Evolutionary conservation across 2,797 vertebrate species (phyloP).

Genomic region (Aphelocoma californica): DNA sequence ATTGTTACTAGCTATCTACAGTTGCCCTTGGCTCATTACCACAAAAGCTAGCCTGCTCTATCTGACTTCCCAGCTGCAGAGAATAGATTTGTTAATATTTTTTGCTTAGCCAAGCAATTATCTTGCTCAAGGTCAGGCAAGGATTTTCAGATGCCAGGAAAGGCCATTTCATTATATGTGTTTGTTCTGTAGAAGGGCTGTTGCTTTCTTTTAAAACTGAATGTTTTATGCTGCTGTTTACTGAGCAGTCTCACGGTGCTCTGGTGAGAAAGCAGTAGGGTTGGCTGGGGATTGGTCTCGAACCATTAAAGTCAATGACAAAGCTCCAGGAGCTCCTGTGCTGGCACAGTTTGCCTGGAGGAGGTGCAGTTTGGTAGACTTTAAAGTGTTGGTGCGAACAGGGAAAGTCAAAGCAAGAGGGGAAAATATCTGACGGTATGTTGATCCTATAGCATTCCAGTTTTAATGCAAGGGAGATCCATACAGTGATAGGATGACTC

Average conservation of each 20-base stretch:
- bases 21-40: not conserved
- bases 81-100: not conserved
- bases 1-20: not conserved
- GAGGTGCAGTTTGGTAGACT: not conserved
- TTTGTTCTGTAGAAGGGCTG: constrained; percentile 23
- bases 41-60: not conserved
- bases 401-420: not conserved
- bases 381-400: not conserved
- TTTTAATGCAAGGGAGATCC: not conserved
- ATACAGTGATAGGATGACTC: not conserved
- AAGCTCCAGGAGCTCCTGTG: not conserved
- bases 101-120: constrained; percentile 13
- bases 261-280: not conserved
- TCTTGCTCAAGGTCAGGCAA: not conserved
- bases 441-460: not conserved
- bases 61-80: not conserved
- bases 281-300: not conserved
- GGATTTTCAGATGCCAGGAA: constrained; percentile 19
- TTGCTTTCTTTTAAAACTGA: constrained; percentile 12
- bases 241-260: not conserved
- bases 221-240: constrained; percentile 7
- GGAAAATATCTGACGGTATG: not conserved
- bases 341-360: not conserved
- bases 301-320: not conserved
- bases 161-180: not conserved